A percentile compares a stretch with the other conserved stretches of the same genome.
Conservation (phyloP, 2,888 invertebrate species). For the Leucophenga maculata region DNA sequence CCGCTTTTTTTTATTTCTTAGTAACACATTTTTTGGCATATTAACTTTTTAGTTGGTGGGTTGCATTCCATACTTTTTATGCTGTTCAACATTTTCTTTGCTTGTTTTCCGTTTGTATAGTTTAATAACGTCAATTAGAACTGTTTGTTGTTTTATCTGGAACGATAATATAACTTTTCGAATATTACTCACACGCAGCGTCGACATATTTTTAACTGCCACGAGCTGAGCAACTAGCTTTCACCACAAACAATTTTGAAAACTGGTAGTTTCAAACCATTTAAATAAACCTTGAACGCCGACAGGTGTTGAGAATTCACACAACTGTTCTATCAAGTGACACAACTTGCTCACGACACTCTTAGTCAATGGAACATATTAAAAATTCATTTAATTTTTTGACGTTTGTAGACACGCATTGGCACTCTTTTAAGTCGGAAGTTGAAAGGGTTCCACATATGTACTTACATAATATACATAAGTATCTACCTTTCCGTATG, state of each 20-base stretch:
- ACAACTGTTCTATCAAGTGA: constrained; percentile 47
- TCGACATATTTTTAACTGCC: not conserved
- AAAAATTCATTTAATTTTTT: constrained; percentile 53
- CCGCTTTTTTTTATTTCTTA: not conserved
- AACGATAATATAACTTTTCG: too few relatives aligned
- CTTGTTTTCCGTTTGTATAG: too few relatives aligned
- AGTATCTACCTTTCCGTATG: not conserved
- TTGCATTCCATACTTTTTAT: not conserved
- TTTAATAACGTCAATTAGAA: too few relatives aligned
- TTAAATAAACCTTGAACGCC: constrained; percentile 43
- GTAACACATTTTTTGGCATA: not conserved
- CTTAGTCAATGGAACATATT: constrained; percentile 30
- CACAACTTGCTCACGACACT: too few relatives aligned
- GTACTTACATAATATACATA: too few relatives aligned
- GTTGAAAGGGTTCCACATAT: too few relatives aligned
- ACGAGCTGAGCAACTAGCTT: not conserved
- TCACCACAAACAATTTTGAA: constrained; percentile 11
- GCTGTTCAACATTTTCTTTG: too few relatives aligned
- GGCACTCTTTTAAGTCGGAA: too few relatives aligned
- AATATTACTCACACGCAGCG: too few relatives aligned
- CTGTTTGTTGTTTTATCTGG: too few relatives aligned
- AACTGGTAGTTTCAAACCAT: constrained; percentile 15
- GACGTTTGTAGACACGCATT: constrained; percentile 29
- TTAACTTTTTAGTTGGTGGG: not conserved
- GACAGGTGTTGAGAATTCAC: constrained; percentile 52